These are phyloP conservation scores for Callopanchax toddi DNA, from an alignment of 2,113 vertebrate species.

Conservation along the genomic window DNA sequence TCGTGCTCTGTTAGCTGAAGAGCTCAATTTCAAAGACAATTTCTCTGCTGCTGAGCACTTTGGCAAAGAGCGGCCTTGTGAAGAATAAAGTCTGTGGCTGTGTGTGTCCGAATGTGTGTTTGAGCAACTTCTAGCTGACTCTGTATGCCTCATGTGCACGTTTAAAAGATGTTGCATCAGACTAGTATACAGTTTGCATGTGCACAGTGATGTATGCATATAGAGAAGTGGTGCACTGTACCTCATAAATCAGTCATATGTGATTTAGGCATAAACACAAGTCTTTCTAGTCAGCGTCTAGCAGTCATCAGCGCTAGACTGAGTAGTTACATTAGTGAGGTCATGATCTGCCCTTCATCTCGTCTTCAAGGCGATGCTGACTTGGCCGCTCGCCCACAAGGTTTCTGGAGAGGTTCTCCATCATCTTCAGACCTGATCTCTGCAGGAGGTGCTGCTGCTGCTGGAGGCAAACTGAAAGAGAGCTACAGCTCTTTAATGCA, in stretches of 20 bases:
- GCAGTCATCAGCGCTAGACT: constrained; percentile 29
- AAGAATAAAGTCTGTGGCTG: constrained; percentile 3
- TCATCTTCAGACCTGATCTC: constrained; percentile 20
- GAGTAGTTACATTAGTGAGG: constrained; percentile 52
- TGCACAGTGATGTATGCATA: neutral
- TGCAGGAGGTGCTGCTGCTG: constrained; percentile 17
- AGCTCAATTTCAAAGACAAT: constrained; percentile 67
- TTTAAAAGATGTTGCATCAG: neutral
- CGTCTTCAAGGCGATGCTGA: constrained; percentile 4
- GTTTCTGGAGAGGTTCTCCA: constrained; percentile 33
- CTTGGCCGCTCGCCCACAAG: constrained; percentile 26
- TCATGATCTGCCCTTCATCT: constrained; percentile 36
- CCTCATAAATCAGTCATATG: constrained; percentile 22
- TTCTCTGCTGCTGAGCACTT: constrained; percentile 58
- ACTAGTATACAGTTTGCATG: too few relatives aligned
- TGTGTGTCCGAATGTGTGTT: constrained; percentile 14
- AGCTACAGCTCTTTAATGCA: neutral
- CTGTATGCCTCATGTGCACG: neutral
- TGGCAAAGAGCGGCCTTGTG: constrained; percentile 38
- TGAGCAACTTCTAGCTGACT: neutral
- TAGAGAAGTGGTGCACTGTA: neutral
- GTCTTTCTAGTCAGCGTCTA: constrained; percentile 39
- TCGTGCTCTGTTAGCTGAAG: constrained; percentile 57
- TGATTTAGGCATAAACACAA: constrained; percentile 16
- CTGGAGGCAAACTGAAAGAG: neutral